Evolutionary conservation across 2,113 vertebrate species (phyloP).

Genomic region (Paradisaea rubra): DNA sequence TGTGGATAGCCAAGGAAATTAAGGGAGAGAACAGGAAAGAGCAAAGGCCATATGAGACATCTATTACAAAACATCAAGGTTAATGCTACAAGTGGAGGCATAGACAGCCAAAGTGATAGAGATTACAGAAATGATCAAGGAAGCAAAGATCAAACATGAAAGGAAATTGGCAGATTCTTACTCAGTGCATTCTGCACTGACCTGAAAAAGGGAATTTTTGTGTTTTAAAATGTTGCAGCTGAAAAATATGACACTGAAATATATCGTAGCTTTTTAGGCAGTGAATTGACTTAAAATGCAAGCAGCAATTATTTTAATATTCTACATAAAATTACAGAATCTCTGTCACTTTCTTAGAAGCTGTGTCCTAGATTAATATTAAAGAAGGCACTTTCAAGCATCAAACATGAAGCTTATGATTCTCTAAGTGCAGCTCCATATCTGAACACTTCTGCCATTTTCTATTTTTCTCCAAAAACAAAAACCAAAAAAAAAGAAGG

Average conservation of each 20-base stretch:
- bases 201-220: neutral
- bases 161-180: slow-evolving; percentile 7
- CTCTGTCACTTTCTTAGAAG: neutral
- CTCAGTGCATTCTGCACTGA: neutral
- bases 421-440: neutral
- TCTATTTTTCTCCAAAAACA: neutral
- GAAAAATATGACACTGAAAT: neutral
- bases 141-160: slow-evolving; percentile 22
- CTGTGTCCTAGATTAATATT: neutral
- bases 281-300: neutral
- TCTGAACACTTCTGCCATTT: neutral
- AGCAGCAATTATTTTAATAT: neutral
- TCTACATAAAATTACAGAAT: neutral
- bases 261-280: neutral
- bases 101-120: neutral
- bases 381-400: neutral
- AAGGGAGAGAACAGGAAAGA: slow-evolving; percentile 19
- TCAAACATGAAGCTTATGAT: neutral
- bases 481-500: neutral
- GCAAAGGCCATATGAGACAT: slow-evolving; percentile 32
- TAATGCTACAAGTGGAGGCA: neutral
- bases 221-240: neutral
- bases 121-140: slow-evolving; percentile 5
- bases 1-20: slow-evolving; percentile 44
- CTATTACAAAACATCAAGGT: slow-evolving; percentile 42